Evolutionary conservation across 2,113 vertebrate genomes (phyloP).

Genomic region (Fulica atra): DNA sequence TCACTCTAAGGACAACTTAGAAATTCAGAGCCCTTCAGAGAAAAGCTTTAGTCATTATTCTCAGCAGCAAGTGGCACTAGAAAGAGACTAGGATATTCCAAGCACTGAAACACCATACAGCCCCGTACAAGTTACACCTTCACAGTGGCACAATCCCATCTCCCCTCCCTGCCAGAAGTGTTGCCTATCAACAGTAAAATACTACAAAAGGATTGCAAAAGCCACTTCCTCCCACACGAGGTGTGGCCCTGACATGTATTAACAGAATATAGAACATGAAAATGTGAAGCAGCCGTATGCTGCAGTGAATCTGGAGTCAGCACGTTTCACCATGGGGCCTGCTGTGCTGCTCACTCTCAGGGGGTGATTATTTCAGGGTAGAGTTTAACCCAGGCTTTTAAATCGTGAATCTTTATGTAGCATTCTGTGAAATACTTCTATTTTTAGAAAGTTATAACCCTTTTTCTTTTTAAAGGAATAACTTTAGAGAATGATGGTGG

Average conservation of each 20-base stretch:
- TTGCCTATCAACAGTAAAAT: constrained; percentile 49
- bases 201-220: constrained; percentile 45
- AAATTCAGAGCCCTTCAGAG: not conserved
- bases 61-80: not conserved
- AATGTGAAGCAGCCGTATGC: not conserved
- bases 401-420: not conserved
- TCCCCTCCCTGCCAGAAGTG: not conserved
- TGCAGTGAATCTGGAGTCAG: not conserved
- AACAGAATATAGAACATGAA: constrained; percentile 29
- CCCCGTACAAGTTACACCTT: not conserved
- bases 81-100: not conserved
- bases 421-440: not conserved
- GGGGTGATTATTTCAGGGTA: not conserved
- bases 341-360: not conserved
- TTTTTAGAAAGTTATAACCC: not conserved
- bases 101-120: not conserved
- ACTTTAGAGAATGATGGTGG: not conserved
- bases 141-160: not conserved
- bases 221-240: constrained; percentile 47
- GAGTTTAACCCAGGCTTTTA: not conserved
- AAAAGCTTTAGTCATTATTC: not conserved
- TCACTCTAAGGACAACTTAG: not conserved
- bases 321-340: not conserved
- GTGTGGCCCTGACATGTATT: constrained; percentile 57
- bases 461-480: not conserved